These are phyloP conservation scores for Gavialis gangeticus DNA, from an alignment of 2,113 vertebrate species.

Conservation along the genomic window DNA sequence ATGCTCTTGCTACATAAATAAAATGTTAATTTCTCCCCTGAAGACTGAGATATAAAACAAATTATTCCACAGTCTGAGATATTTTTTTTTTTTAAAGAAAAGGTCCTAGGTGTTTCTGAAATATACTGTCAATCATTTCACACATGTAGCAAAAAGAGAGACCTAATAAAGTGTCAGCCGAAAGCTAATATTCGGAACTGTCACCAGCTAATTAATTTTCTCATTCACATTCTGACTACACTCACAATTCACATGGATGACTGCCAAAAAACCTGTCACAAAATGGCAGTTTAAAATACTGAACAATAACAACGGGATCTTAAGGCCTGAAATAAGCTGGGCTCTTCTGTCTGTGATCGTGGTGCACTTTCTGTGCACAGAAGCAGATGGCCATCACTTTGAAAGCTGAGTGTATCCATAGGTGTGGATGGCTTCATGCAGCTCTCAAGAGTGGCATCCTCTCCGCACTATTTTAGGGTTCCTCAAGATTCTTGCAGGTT, in stretches of 20 bases:
- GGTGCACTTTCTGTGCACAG: not conserved
- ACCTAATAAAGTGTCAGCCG: constrained; percentile 12
- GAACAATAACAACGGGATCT: constrained; percentile 28
- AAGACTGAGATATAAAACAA: not conserved
- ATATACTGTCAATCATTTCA: not conserved
- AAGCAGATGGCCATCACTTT: not conserved
- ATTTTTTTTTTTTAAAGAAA: not conserved
- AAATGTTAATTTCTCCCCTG: not conserved
- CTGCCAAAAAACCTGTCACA: not conserved
- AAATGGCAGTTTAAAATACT: constrained; percentile 14
- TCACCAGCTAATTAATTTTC: constrained; percentile 55
- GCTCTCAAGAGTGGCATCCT: not conserved
- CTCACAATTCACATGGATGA: not conserved
- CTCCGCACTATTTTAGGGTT: not conserved
- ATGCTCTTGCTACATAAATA: not conserved
- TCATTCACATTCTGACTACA: constrained; percentile 10
- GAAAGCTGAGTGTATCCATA: not conserved
- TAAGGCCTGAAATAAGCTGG: not conserved
- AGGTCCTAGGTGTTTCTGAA: not conserved
- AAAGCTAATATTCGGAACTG: constrained; percentile 40
- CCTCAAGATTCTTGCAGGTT: not conserved
- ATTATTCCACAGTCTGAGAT: not conserved
- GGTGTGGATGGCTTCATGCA: not conserved
- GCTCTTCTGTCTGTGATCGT: not conserved
- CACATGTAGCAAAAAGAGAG: not conserved